Conservation (phyloP, 2,113 vertebrate species). For the Carassius gibelio region DNA sequence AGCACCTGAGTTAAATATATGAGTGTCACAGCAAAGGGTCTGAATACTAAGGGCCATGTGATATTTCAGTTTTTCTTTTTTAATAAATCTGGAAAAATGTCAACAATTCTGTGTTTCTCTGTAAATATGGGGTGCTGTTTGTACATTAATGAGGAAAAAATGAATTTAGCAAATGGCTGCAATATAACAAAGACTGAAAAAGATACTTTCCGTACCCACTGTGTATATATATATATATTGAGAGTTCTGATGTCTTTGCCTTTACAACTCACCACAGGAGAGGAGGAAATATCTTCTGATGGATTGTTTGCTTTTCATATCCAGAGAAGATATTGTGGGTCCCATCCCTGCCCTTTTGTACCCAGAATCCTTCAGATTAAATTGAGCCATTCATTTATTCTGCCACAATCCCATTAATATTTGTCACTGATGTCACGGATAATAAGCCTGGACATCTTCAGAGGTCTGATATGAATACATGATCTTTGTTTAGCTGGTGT, state of each 20-base stretch:
- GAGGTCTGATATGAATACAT: not conserved
- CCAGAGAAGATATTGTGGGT: not conserved
- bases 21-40: no score
- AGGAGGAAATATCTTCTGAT: not conserved
- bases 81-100: no score
- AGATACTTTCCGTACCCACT: no score
- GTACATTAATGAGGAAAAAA: no score
- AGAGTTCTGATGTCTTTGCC: not conserved
- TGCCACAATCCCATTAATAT: not conserved
- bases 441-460: not conserved
- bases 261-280: not conserved
- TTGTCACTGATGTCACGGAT: not conserved
- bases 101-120: no score
- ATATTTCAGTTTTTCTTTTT: no score
- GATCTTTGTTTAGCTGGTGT: not conserved
- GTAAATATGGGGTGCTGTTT: no score
- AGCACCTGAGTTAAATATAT: no score
- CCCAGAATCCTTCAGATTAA: not conserved
- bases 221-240: not conserved
- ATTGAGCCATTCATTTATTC: conserved; percentile 9
- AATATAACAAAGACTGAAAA: no score
- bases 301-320: no score
- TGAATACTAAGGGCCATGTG: no score
- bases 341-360: not conserved
- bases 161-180: no score